Conservation (phyloP, 2,888 invertebrate species). For the Hofmannophila pseudospretella region DNA sequence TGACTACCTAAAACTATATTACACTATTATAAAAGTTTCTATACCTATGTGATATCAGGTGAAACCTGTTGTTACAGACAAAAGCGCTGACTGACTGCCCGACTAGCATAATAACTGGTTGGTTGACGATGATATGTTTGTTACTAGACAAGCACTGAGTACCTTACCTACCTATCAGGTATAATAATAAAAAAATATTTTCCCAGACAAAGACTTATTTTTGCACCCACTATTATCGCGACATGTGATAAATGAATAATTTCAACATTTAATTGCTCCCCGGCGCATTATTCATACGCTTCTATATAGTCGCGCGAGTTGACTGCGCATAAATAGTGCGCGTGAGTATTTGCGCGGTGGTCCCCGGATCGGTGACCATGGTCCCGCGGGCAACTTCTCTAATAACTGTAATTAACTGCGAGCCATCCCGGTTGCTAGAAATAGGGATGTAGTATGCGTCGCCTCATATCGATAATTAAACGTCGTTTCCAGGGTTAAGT, state of each 20-base stretch:
- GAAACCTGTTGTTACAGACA: too few species aligned
- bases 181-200: too few species aligned
- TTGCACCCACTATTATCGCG: conserved; percentile 2
- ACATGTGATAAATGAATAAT: conserved; percentile 14
- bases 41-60: too few species aligned
- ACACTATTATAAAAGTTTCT: too few species aligned
- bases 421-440: conserved; percentile 42
- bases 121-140: too few species aligned
- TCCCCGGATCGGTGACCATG: conserved; percentile 45
- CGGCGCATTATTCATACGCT: conserved; percentile 27
- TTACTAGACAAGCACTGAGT: too few species aligned
- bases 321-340: conserved; percentile 27
- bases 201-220: too few species aligned
- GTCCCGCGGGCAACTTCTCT: conserved; percentile 49
- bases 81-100: too few species aligned
- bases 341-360: conserved; percentile 40
- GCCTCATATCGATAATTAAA: neutral
- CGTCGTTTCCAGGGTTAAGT: too few species aligned
- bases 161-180: too few species aligned
- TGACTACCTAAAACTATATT: too few species aligned
- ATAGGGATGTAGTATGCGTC: conserved; percentile 9
- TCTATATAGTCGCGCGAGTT: conserved; percentile 3
- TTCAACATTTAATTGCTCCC: conserved; percentile 32
- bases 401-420: conserved; percentile 65
- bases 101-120: too few species aligned